These are phyloP conservation scores for Panorpa germanica DNA, from an alignment of 2,888 invertebrate genomes.

Conservation along the genomic window DNA sequence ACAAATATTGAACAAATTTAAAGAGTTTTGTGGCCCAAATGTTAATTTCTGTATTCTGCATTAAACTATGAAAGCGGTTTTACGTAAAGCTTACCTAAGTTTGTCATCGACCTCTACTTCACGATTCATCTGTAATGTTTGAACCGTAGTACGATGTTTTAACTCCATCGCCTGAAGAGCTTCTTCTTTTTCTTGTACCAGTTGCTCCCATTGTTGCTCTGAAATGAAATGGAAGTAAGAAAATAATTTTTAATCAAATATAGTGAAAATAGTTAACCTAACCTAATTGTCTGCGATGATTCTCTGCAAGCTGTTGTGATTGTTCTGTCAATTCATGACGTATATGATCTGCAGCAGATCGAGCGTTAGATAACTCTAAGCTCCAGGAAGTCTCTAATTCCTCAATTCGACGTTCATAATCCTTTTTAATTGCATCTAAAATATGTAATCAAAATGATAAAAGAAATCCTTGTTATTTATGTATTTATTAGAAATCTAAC, in stretches of 20 bases:
- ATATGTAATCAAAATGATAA: too few relatives aligned
- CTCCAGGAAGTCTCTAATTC: too few relatives aligned
- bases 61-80: not conserved
- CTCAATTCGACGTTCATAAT: too few relatives aligned
- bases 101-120: slow-evolving; percentile 22
- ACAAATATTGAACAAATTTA: too few relatives aligned
- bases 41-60: too few relatives aligned
- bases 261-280: not conserved
- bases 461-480: too few relatives aligned
- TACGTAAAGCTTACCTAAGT: slow-evolving; percentile 24
- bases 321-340: not conserved
- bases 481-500: too few relatives aligned
- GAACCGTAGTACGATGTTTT: slow-evolving; percentile 29
- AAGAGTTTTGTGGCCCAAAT: not conserved
- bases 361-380: too few relatives aligned
- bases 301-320: slow-evolving; percentile 16
- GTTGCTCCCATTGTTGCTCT: slow-evolving; percentile 33
- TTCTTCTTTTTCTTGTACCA: slow-evolving; percentile 33
- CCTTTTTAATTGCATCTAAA: too few relatives aligned
- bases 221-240: slow-evolving; percentile 12
- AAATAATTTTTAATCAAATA: not conserved
- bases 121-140: too few relatives aligned
- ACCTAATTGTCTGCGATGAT: slow-evolving; percentile 27
- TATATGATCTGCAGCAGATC: too few relatives aligned
- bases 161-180: slow-evolving; percentile 30